Base-by-base conservation (phyloP, 2,888 invertebrate genomes). In the Minunthozetes semirufus region DNA sequence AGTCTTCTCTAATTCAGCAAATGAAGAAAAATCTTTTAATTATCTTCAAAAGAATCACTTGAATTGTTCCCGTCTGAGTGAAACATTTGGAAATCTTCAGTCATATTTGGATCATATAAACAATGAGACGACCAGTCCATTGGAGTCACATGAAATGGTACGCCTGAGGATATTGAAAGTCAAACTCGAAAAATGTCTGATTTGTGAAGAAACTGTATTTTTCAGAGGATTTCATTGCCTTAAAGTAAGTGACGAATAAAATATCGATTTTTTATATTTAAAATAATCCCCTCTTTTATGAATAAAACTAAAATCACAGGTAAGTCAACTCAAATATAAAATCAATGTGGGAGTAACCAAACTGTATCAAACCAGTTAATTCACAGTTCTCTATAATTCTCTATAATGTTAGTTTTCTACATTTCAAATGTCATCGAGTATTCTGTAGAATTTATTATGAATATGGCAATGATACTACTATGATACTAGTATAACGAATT, bases 131-230 rank as follows among this genome's bases (percentile, higher is more conserved):
- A 46, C 42, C 4, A 68, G 22, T 68, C 42, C 46, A 6, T 46
- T 68, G 19, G 68, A 68, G 25, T 42, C 68, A 13, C 68, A 68
- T 11, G 68, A 38, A 9, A 19, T 68, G 42, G 11, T 19, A 46
- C 33, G 68, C 1, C n/a, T 63, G 29, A 63, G 19, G 11, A 33
- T 71, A 27, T 38, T 73, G n/a, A 73, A 63, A 29, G 8, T 71
- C n/a, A 75, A 75, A 42, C 13, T 59, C 8, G 15, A 72, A 9
- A 75, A 75, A 33, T 75, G 75, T 27, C 50, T 48, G 17, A 72
- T 75, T 13, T 75, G 75, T 72, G 56, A 70, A 29, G 50, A 75
- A 17, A 53, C 22, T 6, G 71, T 75, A 4, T 75, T 50, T 53
- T 71, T 75, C 19, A 29, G 71, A 27, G 53, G 75, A 53, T 56